Base-by-base conservation (phyloP, 1,140 invertebrate genomes). In the Portunus trituberculatus region DNA sequence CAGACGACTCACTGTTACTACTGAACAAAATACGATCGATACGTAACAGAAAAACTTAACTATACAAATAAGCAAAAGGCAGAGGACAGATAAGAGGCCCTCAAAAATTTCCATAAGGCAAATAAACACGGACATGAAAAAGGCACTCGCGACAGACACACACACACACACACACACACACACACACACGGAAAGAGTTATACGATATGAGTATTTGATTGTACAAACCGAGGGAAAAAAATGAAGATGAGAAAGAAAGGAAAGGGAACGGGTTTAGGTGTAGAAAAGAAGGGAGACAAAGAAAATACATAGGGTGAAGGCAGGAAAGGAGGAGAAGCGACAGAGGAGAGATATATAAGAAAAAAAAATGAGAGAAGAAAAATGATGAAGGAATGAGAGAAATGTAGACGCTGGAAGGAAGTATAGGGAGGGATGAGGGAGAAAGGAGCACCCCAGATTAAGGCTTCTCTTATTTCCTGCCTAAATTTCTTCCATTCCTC, bases 131-230 rank as follows among this genome's bases (percentile, higher is more conserved):
- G 20, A 76, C 16, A n/a, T 2, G n/a, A 2, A 76, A 25, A 76
- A 76, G 20, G n/a, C 59, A 25, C 59, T n/a, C n/a, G n/a, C n/a
- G n/a, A n/a, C n/a, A 6, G 39, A n/a, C 67, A 25, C 67, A 76
- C 67, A 76, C 67, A 76, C 67, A 76, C 6, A 76, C 59, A 76
- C 59, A 76, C 59, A 76, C 59, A 76, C 59, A 76, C 8, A 76
- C 59, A 76, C 59, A 76, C 59, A 76, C 59, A 76, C 59, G n/a
- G n/a, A 76, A n/a, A 20, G 10, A 76, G 67, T n/a, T n/a, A 76
- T 76, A n/a, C n/a, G 67, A 76, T 76, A 76, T n/a, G 67, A n/a
- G 25, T 25, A 76, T 76, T 76, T 76, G 67, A 76, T 76, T 76
- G 67, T 76, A 76, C 12, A 76, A 25, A n/a, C 1, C 20, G 67